Evolutionary conservation across 2,888 invertebrate species (phyloP).

Genomic region (Drosophila lutescens): DNA sequence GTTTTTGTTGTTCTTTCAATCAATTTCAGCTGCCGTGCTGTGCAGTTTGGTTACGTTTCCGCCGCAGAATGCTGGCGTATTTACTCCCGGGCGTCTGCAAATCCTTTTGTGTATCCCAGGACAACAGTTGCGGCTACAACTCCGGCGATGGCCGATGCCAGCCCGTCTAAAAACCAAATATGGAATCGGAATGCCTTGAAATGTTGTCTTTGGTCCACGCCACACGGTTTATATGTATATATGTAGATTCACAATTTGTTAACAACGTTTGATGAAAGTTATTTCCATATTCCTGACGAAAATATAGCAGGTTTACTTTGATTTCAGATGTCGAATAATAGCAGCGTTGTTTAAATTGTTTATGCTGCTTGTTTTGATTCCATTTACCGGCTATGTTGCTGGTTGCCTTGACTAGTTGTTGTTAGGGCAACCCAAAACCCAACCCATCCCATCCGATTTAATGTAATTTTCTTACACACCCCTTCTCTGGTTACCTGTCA

Average conservation of each 20-base stretch:
- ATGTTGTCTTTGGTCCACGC: constrained; percentile 34
- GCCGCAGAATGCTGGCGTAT: constrained; percentile 36
- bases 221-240: not conserved
- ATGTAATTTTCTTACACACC: constrained; percentile 55
- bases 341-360: constrained; percentile 19
- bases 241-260: constrained; percentile 55
- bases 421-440: constrained; percentile 51
- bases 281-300: constrained; percentile 55
- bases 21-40: constrained; percentile 64
- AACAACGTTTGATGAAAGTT: constrained; percentile 49
- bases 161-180: constrained; percentile 56
- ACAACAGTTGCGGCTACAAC: constrained; percentile 63
- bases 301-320: constrained; percentile 52
- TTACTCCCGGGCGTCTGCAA: constrained; percentile 54
- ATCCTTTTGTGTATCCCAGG: constrained; percentile 75
- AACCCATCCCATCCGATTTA: constrained; percentile 47
- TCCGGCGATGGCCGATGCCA: constrained; percentile 40
- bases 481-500: constrained; percentile 62
- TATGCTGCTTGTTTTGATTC: constrained; percentile 30
- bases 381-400: constrained; percentile 18
- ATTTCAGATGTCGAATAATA: constrained; percentile 49
- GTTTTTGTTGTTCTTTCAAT: constrained; percentile 67
- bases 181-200: constrained; percentile 56
- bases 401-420: constrained; percentile 61
- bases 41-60: constrained; percentile 56